A percentile compares a stretch with the other conserved stretches of the same genome.
Evolutionary conservation across 2,797 vertebrate species (phyloP).

Genomic region (Acipenser oxyrinchus): DNA sequence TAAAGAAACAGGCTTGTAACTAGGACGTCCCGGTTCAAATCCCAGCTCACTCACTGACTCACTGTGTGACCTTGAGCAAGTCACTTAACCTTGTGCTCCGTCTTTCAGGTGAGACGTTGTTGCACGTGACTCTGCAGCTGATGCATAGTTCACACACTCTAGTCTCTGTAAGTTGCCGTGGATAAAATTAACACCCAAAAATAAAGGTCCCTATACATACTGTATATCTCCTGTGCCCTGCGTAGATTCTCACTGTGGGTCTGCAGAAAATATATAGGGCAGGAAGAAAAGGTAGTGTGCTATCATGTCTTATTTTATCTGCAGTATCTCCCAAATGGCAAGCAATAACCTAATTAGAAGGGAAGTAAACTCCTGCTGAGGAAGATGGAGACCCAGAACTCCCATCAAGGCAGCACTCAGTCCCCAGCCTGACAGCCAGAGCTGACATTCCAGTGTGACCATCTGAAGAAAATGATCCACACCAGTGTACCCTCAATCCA

Average conservation of each 20-base stretch:
- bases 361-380: conserved; percentile 16
- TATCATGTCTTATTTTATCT: conserved; percentile 19
- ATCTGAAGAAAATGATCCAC: conserved; percentile 1
- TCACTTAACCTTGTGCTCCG: too few relatives aligned
- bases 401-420: background rate
- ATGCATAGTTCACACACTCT: too few relatives aligned
- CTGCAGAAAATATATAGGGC: conserved; percentile 20
- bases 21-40: too few relatives aligned
- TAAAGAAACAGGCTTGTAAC: too few relatives aligned
- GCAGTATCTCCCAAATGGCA: conserved; percentile 16
- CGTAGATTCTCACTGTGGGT: conserved; percentile 27
- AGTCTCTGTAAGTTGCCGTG: too few relatives aligned
- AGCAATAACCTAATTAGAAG: conserved; percentile 21
- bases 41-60: too few relatives aligned
- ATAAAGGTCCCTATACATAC: too few relatives aligned
- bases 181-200: too few relatives aligned
- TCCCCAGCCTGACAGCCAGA: conserved; percentile 5
- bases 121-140: too few relatives aligned
- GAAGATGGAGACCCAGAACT: conserved; percentile 15
- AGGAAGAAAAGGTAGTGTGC: conserved; percentile 11
- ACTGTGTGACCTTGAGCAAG: too few relatives aligned
- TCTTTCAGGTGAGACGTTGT: too few relatives aligned
- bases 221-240: background rate
- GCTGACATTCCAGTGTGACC: conserved; percentile 13
- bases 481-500: background rate